A percentile compares a stretch with the other conserved stretches of the same genome.
These are phyloP conservation scores for Cercopithecus neglectus DNA, from an alignment of 2,797 vertebrate genomes.

Conservation along the genomic window DNA sequence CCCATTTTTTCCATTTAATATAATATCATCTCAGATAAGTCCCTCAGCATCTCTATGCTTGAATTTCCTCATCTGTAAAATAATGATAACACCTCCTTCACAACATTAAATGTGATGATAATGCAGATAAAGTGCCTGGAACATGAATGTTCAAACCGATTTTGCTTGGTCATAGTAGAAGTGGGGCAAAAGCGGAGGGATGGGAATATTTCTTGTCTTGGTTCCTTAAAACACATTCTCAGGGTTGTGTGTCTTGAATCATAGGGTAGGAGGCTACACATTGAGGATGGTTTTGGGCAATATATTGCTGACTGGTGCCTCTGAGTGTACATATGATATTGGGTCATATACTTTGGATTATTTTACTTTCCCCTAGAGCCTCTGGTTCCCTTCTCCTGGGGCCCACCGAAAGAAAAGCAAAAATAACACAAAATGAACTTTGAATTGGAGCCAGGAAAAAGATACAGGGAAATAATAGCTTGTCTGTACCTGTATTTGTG, in stretches of 20 bases:
- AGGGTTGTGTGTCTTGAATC: not conserved
- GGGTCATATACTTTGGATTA: not conserved
- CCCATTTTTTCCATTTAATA: slow-evolving; percentile 22
- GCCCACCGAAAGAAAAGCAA: not conserved
- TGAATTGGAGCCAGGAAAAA: not conserved
- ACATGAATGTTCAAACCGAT: not conserved
- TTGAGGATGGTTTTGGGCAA: not conserved
- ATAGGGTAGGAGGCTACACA: not conserved
- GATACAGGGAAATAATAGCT: not conserved
- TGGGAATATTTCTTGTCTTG: not conserved
- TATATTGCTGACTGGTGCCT: not conserved
- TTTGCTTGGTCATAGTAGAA: not conserved
- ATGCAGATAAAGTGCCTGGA: not conserved
- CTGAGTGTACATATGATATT: not conserved
- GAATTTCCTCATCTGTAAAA: not conserved
- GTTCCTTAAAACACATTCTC: slow-evolving; percentile 20
- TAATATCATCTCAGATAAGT: not conserved
- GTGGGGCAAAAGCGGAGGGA: not conserved
- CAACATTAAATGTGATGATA: not conserved
- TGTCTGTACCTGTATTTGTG: not conserved
- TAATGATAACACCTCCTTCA: not conserved
- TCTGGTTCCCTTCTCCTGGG: not conserved
- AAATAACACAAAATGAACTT: slow-evolving; percentile 27
- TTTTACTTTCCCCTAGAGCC: not conserved
- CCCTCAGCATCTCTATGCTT: slow-evolving; percentile 3